Conservation (phyloP, 2,113 vertebrate genomes). For the Brevimyrus niger region DNA sequence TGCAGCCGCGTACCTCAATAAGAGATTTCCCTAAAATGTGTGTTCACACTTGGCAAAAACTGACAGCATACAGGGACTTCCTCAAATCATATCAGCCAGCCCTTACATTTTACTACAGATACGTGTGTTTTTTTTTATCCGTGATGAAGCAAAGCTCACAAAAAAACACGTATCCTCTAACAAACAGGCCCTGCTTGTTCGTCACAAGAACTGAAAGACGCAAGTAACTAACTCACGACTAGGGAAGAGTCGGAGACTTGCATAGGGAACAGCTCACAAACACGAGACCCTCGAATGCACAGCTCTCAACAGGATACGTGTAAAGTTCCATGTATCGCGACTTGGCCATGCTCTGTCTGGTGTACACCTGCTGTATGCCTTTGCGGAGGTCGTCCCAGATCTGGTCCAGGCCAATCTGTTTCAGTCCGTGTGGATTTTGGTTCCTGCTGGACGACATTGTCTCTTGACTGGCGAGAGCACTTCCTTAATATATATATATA, state of each 20-base stretch:
- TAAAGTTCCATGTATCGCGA: slow-evolving; percentile 99
- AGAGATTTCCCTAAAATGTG: not conserved
- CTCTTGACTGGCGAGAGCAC: slow-evolving; percentile 30
- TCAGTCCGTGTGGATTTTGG: slow-evolving; percentile 92
- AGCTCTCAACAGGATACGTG: slow-evolving; percentile 78
- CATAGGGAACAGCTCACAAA: not conserved
- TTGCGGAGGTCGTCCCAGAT: slow-evolving; percentile 95
- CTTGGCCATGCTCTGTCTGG: slow-evolving; percentile 92
- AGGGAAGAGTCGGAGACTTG: not conserved
- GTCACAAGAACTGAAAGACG: not conserved
- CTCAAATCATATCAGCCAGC: not conserved
- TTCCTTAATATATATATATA: not conserved
- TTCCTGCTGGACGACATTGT: slow-evolving; percentile 89
- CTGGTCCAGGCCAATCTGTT: slow-evolving; percentile 94
- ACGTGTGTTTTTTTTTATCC: no score
- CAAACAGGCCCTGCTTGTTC: not conserved
- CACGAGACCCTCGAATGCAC: not conserved
- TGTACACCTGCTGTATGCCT: slow-evolving; percentile 92
- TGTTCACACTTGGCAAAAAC: not conserved
- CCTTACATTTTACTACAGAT: not conserved
- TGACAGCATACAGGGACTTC: not conserved
- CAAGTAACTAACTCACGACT: not conserved
- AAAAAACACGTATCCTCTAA: not conserved
- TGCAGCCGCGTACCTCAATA: not conserved
- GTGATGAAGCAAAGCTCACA: no score